These are phyloP conservation scores for Papilio xuthus DNA, from an alignment of 1,140 invertebrate species.

Conservation along the genomic window DNA sequence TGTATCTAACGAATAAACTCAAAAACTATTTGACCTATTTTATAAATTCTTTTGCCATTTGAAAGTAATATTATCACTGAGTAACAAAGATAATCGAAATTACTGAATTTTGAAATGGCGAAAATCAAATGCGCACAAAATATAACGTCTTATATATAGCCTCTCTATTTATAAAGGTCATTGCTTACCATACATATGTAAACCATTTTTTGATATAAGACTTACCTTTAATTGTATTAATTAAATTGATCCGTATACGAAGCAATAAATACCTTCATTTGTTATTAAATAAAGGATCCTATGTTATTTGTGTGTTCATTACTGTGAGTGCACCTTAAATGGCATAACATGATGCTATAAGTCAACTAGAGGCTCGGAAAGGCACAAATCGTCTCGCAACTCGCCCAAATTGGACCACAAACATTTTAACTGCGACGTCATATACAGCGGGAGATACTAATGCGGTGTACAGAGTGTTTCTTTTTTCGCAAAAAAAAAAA, in stretches of 20 bases:
- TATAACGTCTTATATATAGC: too few species aligned
- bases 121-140: too few species aligned
- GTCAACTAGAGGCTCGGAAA: slow-evolving; percentile 38
- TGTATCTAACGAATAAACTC: too few species aligned
- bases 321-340: slow-evolving; percentile 43
- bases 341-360: slow-evolving; percentile 39
- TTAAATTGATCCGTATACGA: slow-evolving; percentile 40
- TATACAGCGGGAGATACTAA: slow-evolving; percentile 42
- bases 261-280: slow-evolving; percentile 45
- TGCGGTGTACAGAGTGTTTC: slow-evolving; percentile 37
- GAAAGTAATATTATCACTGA: too few species aligned
- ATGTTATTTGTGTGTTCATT: slow-evolving; percentile 43
- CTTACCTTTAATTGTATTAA: slow-evolving; percentile 43
- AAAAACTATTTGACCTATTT: too few species aligned
- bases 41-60: too few species aligned
- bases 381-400: slow-evolving; percentile 52
- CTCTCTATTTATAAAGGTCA: neutral
- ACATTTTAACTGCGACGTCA: slow-evolving; percentile 55
- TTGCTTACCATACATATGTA: slow-evolving; percentile 2
- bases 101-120: too few species aligned
- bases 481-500: slow-evolving; percentile 9
- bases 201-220: neutral
- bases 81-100: too few species aligned
- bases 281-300: slow-evolving; percentile 40
- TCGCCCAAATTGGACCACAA: slow-evolving; percentile 52